Evolutionary conservation across 2,113 vertebrate species (phyloP), one percentile per base, ranked within the genome.

Genomic region (Hippocampus guttulatus): DNA sequence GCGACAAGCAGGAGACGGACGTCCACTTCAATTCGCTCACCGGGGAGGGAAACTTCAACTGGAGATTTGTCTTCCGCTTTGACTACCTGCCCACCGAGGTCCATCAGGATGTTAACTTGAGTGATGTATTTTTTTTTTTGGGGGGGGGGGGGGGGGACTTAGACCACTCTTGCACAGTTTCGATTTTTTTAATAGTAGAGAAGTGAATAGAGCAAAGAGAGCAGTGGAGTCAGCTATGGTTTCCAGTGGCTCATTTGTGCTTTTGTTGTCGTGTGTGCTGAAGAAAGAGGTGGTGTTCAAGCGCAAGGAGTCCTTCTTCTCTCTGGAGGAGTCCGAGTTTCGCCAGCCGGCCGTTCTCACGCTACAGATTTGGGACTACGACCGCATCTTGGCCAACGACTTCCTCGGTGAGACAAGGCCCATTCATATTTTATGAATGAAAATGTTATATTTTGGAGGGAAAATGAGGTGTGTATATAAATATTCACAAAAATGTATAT

Each of bases 21-120:
- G 96, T 98, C 75, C 96, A 98, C 89, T 97, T 98, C 63, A 97
- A 93, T 87, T 99, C 96, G 38, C 85, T 98, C 81, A 98, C 95
- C 0, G 95, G 95, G 33, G 96, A 98, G 85, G 96, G 95, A 54
- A 98, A 97, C 90, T 98, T 98, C 90, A 98, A 96, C 85, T 97
- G 96, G 96, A 92, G 95, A 72, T 98, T 97, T 45, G 86, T 98
- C 68, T 98, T 95, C 71, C 91, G 71, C 67, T 98, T 99, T 18
- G 92, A 93, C 89, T 98, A 96, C 80, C 93, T 98, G 68, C 96
- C 95, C 0, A 95, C 93, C 0, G 96, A 98, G 87, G 89, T 89
- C 33, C 12, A 58, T 6, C 3, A 5, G 55, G 33, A 38, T 15
- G 49, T 16, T 12, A 45, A 3, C 18, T 16, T 51, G 3, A 33